phyloP scores from a whole-genome alignment of 2,888 invertebrate species.

The Macrophya annulata region DNA sequence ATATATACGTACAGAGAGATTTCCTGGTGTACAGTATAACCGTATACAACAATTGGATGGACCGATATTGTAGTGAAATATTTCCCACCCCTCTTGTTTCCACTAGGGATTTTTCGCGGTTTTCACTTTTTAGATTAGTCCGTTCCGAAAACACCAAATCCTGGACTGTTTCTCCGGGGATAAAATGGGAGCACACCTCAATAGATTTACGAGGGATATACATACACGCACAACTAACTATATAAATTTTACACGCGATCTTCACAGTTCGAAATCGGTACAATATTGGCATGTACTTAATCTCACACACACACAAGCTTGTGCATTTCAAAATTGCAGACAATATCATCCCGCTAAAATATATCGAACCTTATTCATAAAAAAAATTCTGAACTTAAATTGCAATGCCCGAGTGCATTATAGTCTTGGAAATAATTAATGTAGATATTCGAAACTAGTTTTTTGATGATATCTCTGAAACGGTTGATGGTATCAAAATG shows the following conservation, averaged over 20 bases:
- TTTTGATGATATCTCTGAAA: background rate
- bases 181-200: background rate
- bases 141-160: background rate
- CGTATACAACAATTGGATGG: constrained; percentile 38
- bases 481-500: background rate
- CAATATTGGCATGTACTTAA: background rate
- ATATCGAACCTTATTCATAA: no score
- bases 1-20: no score
- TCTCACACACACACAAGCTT: background rate
- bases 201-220: constrained; percentile 31
- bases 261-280: background rate
- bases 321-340: no score
- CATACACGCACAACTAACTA: background rate
- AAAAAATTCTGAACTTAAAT: no score
- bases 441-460: background rate
- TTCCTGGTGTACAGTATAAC: no score
- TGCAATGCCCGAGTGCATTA: background rate
- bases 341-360: no score
- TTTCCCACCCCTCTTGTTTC: constrained; percentile 38
- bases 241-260: constrained; percentile 39
- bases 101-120: constrained; percentile 8
- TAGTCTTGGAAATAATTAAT: background rate
- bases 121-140: constrained; percentile 47
- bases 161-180: constrained; percentile 5
- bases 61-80: constrained; percentile 43